phyloP scores from a whole-genome alignment of 92 coral and sea anemone genomes.

The Porites evermanni region DNA sequence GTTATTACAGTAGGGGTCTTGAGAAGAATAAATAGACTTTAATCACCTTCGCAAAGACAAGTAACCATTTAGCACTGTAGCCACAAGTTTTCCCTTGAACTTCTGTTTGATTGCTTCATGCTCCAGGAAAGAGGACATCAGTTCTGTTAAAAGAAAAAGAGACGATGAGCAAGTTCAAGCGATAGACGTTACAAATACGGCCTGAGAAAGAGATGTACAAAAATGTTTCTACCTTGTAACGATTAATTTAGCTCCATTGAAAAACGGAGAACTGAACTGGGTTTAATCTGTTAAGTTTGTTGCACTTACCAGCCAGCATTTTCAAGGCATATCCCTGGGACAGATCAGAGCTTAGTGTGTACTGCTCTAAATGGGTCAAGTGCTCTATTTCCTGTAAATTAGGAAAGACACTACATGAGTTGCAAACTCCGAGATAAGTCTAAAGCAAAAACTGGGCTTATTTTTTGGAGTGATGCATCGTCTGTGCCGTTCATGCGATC shows the following conservation, averaged over 20 bases:
- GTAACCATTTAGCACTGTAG: conserved; percentile 97
- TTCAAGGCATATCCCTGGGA: conserved; percentile 98
- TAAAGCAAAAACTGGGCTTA: too few species aligned
- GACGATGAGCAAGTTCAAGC: not conserved
- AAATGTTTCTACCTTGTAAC: not conserved
- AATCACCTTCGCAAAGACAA: conserved; percentile 91
- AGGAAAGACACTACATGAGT: not conserved
- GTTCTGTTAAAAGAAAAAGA: conserved; percentile 52
- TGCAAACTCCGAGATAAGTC: too few species aligned
- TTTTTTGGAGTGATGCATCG: too few species aligned
- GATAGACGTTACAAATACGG: not conserved
- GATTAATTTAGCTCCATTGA: not conserved
- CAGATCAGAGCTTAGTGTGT: conserved; percentile 93
- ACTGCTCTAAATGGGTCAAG: conserved; percentile 89
- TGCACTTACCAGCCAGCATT: conserved; percentile 86
- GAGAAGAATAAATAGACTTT: not conserved
- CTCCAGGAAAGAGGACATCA: conserved; percentile 93
- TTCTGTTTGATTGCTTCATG: conserved; percentile 94
- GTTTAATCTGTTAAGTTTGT: too few species aligned
- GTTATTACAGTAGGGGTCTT: not conserved
- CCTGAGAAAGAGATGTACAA: not conserved
- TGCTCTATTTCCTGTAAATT: conserved; percentile 84
- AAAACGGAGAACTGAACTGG: not conserved
- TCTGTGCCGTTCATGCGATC: too few species aligned
- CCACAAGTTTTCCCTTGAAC: conserved; percentile 95